Evolutionary conservation across 2,888 invertebrate species (phyloP).

Genomic region (Clusia tigrina): DNA sequence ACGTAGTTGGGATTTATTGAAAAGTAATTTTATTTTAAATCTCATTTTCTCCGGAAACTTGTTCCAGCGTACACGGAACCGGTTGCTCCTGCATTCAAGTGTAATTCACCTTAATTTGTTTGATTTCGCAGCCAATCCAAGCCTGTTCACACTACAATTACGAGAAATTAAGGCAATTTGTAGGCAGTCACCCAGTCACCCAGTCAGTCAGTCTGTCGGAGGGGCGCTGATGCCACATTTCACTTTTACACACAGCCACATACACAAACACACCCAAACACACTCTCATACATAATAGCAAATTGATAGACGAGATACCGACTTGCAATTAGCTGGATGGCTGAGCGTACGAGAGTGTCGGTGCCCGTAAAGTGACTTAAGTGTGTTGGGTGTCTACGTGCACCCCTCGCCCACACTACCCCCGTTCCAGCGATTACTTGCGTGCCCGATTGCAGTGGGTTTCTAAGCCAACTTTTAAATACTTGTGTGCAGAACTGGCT

Average conservation of each 20-base stretch:
- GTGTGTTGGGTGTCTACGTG: no score
- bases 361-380: not conserved
- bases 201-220: constrained; percentile 36
- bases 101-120: no score
- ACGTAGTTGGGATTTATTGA: no score
- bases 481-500: not conserved
- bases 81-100: no score
- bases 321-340: not conserved
- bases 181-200: constrained; percentile 11
- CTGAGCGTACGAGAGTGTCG: not conserved
- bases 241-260: no score
- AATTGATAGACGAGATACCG: constrained; percentile 41
- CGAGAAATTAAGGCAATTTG: constrained; percentile 3
- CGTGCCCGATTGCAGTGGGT: not conserved
- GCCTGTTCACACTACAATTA: not conserved
- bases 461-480: not conserved
- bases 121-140: no score
- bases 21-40: no score
- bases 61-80: no score
- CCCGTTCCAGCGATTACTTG: not conserved
- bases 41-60: no score
- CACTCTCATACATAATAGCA: constrained; percentile 54
- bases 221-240: constrained; percentile 33
- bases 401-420: no score
- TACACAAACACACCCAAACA: no score